phyloP scores from a whole-genome alignment of 35 echinoderm and acorn worm genomes.

The Holothuria glaberrima region DNA sequence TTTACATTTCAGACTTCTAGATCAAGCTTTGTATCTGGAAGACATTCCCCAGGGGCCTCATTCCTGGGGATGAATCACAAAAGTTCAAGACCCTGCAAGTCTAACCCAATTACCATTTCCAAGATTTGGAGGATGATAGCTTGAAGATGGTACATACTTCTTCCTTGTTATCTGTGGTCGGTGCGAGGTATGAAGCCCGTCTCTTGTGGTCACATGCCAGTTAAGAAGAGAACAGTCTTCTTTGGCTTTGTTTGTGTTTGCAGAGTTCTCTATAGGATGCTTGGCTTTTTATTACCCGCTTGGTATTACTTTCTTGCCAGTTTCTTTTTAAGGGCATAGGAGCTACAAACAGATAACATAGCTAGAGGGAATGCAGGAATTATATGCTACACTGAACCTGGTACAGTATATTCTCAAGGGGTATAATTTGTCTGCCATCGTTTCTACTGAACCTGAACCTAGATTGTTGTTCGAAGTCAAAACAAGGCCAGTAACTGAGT shows the following conservation, averaged over 20 bases:
- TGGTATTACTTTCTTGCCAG: background rate
- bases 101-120: slow-evolving; percentile 9
- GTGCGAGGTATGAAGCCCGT: slow-evolving; percentile 11
- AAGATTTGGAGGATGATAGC: background rate
- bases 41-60: slow-evolving; percentile 13
- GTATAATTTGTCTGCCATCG: too few relatives aligned
- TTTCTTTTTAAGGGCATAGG: background rate
- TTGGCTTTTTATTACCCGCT: background rate
- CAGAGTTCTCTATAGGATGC: background rate
- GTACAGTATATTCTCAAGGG: too few relatives aligned
- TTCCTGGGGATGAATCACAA: slow-evolving; percentile 25
- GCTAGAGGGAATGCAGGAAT: too few relatives aligned
- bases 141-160: background rate
- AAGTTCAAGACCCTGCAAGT: background rate
- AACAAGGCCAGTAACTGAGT: too few relatives aligned
- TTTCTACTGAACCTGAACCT: too few relatives aligned
- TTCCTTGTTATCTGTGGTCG: slow-evolving; percentile 33
- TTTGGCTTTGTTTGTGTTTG: background rate
- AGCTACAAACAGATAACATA: background rate
- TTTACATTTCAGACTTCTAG: too few relatives aligned
- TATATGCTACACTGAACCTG: too few relatives aligned
- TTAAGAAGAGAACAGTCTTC: background rate
- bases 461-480: too few relatives aligned
- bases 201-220: background rate
- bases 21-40: too few relatives aligned